Percentiles rank a stretch among this genome's conserved stretches.
These are phyloP conservation scores for Pseudeuparius sepicola DNA, from an alignment of 2,888 invertebrate genomes.

Conservation along the genomic window DNA sequence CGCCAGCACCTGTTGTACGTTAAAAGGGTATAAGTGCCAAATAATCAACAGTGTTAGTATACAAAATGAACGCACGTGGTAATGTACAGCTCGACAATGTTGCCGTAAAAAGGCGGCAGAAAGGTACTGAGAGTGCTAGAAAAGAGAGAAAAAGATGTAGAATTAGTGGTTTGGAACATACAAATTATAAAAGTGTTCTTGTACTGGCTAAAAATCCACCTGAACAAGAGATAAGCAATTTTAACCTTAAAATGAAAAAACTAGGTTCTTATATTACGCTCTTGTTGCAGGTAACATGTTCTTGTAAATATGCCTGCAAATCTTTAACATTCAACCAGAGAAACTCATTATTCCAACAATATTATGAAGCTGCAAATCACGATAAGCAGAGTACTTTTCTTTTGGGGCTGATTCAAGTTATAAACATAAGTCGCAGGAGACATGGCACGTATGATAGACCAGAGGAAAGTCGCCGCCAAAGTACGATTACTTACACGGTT, in stretches of 20 bases:
- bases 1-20: conserved; percentile 10
- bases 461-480: conserved; percentile 9
- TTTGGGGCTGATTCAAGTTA: no score
- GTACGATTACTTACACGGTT: conserved; percentile 8
- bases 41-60: conserved; percentile 12
- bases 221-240: conserved; percentile 14
- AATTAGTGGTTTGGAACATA: no score
- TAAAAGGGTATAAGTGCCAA: conserved; percentile 13
- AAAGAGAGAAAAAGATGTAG: conserved; percentile 15
- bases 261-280: conserved; percentile 1
- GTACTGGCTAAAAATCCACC: conserved; percentile 17
- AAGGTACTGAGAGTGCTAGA: conserved; percentile 13
- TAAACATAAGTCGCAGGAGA: conserved; percentile 10
- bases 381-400: conserved; percentile 7
- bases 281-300: conserved; percentile 10
- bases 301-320: no score
- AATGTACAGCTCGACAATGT: conserved; percentile 11
- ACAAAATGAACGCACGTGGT: conserved; percentile 13
- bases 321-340: conserved; percentile 10
- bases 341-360: conserved; percentile 9
- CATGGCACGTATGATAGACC: conserved; percentile 3
- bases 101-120: conserved; percentile 11
- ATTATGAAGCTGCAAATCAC: conserved; percentile 8
- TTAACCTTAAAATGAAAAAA: conserved; percentile 11
- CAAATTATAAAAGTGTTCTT: conserved; percentile 13